These are phyloP conservation scores for Drosophila sproati DNA, from an alignment of 1,140 invertebrate species.

Conservation along the genomic window DNA sequence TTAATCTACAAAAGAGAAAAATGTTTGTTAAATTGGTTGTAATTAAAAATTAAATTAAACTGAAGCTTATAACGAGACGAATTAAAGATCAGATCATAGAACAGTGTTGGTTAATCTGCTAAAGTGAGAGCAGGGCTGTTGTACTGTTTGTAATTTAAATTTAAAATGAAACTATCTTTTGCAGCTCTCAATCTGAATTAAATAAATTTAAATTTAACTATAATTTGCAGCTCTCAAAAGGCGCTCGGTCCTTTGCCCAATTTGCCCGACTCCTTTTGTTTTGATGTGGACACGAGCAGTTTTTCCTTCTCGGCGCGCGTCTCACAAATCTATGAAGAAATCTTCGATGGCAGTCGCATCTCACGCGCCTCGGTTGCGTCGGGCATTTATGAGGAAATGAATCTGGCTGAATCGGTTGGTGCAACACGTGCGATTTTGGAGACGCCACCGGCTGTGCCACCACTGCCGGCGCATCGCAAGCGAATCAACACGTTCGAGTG, in stretches of 20 bases:
- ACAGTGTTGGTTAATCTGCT: too few relatives aligned
- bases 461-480: constrained; percentile 68
- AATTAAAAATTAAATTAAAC: too few relatives aligned
- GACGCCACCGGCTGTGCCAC: constrained; percentile 67
- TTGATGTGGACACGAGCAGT: constrained; percentile 52
- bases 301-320: constrained; percentile 66
- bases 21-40: too few relatives aligned
- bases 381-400: constrained; percentile 84
- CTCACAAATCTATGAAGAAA: constrained; percentile 84
- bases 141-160: too few relatives aligned
- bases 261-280: constrained; percentile 61
- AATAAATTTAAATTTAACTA: background rate
- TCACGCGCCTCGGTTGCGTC: constrained; percentile 78
- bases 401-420: constrained; percentile 48
- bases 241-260: constrained; percentile 69
- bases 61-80: too few relatives aligned
- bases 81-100: too few relatives aligned
- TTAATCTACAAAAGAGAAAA: too few relatives aligned
- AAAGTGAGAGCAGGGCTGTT: too few relatives aligned
- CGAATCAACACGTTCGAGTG: constrained; percentile 76
- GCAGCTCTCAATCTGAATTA: background rate
- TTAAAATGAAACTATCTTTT: too few relatives aligned
- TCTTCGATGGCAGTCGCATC: constrained; percentile 73
- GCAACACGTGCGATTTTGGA: constrained; percentile 35
- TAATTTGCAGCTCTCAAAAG: constrained; percentile 25